phyloP scores from a whole-genome alignment of 2,113 vertebrate genomes.

The Plotosus lineatus region DNA sequence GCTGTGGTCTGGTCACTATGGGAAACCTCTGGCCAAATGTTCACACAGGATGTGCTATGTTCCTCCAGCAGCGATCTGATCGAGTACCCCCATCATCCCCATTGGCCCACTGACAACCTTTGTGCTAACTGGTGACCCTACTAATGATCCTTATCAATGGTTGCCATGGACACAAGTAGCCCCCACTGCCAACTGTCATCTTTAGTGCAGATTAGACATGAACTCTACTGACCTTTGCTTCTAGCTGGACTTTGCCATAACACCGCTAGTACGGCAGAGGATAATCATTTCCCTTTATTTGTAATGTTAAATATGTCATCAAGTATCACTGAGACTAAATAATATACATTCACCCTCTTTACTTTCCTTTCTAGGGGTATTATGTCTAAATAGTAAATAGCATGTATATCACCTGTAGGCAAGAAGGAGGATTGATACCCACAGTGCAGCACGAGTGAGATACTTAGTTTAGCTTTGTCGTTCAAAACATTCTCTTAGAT shows the following conservation, averaged over 20 bases:
- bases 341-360: background rate
- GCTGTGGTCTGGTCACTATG: background rate
- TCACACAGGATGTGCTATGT: slow-evolving; percentile 27
- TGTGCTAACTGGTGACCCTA: slow-evolving; percentile 52
- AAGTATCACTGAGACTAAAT: background rate
- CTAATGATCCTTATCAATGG: slow-evolving; percentile 55
- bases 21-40: slow-evolving; percentile 27
- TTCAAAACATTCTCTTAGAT: slow-evolving; percentile 23
- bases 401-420: background rate
- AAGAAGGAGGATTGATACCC: slow-evolving; percentile 4
- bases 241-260: slow-evolving; percentile 20
- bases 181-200: slow-evolving; percentile 46
- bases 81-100: background rate
- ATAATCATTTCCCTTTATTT: background rate
- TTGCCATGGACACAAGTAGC: slow-evolving; percentile 53
- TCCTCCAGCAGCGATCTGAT: slow-evolving; percentile 34
- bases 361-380: background rate
- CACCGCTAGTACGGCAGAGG: background rate
- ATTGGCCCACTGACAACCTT: slow-evolving; percentile 33
- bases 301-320: background rate
- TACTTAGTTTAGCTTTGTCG: slow-evolving; percentile 15
- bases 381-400: slow-evolving; percentile 10
- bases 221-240: slow-evolving; percentile 48
- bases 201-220: slow-evolving; percentile 51
- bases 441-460: background rate